Conservation (phyloP, 2,113 vertebrate species). For the Tetrao urogallus region DNA sequence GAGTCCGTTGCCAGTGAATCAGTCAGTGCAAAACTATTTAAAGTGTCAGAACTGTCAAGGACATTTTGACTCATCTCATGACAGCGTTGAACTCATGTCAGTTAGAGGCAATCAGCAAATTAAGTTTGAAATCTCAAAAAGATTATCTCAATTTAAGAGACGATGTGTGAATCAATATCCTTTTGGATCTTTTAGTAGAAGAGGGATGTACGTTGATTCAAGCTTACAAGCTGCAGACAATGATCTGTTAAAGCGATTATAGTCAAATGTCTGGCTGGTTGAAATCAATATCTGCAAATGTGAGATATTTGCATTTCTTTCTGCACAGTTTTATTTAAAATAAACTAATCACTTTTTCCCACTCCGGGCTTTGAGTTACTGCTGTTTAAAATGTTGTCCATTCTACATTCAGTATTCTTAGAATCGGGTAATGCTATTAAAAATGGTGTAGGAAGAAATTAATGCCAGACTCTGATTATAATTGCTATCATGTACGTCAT, state of each 20-base stretch:
- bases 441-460: background rate
- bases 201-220: background rate
- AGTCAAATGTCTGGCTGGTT: background rate
- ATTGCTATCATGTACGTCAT: background rate
- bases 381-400: constrained; percentile 39
- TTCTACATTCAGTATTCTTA: background rate
- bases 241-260: constrained; percentile 48
- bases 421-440: background rate
- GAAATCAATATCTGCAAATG: constrained; percentile 61
- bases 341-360: background rate
- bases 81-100: constrained; percentile 26
- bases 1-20: constrained; percentile 18
- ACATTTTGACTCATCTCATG: constrained; percentile 21
- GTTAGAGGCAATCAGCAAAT: constrained; percentile 62
- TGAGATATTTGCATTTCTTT: background rate
- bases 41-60: constrained; percentile 65
- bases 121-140: constrained; percentile 58
- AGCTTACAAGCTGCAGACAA: constrained; percentile 54
- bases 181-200: background rate
- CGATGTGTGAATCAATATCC: constrained; percentile 13
- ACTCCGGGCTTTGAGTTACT: background rate
- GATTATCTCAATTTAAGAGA: constrained; percentile 44
- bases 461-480: constrained; percentile 23
- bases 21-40: constrained; percentile 12
- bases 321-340: background rate